A percentile compares a stretch with the other conserved stretches of the same genome.
These are phyloP conservation scores for Himalopsyche tibetana DNA, from an alignment of 2,888 invertebrate genomes.

Conservation along the genomic window DNA sequence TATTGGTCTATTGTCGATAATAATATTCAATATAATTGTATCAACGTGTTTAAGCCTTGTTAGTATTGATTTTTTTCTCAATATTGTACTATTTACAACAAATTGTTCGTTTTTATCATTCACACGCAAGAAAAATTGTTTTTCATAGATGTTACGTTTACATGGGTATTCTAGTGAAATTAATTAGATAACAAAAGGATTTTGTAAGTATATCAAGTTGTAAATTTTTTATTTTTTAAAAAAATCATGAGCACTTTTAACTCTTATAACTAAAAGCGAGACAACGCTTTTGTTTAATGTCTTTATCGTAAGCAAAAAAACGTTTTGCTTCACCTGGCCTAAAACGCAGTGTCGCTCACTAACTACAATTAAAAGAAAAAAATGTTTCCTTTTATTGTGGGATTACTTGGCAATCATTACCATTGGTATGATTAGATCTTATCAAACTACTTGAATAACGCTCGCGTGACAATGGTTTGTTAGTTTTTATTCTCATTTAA, in stretches of 20 bases:
- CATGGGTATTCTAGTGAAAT: too few species aligned
- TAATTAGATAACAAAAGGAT: too few species aligned
- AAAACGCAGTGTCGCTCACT: background rate
- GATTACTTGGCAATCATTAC: background rate
- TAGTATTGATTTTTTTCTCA: too few species aligned
- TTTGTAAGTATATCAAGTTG: too few species aligned
- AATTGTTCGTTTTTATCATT: too few species aligned
- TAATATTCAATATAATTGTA: too few species aligned
- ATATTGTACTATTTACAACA: too few species aligned
- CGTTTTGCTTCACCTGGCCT: slow-evolving; percentile 27
- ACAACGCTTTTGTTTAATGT: background rate
- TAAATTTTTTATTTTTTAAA: too few species aligned
- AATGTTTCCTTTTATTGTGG: background rate
- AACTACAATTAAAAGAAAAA: background rate
- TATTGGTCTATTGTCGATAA: too few species aligned
- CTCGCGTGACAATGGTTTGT: background rate
- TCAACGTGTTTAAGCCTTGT: too few species aligned
- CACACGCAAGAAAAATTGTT: too few species aligned
- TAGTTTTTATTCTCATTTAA: background rate
- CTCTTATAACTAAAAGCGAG: background rate
- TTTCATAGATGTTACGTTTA: too few species aligned
- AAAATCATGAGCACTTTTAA: background rate
- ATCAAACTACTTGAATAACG: background rate
- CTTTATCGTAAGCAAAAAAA: background rate
- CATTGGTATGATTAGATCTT: background rate